A percentile compares a stretch with the other conserved stretches of the same genome.
Evolutionary conservation across 2,888 invertebrate species (phyloP).

Genomic region (Monopis laevigella): DNA sequence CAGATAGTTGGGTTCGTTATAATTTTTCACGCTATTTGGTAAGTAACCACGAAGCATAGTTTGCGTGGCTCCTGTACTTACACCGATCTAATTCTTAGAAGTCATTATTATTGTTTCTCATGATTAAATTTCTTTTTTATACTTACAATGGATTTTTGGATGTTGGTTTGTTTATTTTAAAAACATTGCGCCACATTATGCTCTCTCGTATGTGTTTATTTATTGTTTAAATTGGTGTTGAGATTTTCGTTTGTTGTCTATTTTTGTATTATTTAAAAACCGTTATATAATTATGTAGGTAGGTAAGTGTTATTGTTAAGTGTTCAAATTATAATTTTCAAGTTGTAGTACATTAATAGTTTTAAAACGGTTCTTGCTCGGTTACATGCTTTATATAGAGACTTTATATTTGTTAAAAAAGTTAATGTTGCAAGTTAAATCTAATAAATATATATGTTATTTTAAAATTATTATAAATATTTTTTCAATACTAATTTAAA

Average conservation of each 20-base stretch:
- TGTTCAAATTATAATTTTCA: too few species aligned
- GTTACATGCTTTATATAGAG: too few species aligned
- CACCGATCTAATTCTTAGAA: slow-evolving; percentile 60
- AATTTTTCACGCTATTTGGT: slow-evolving; percentile 16
- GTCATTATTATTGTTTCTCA: slow-evolving; percentile 65
- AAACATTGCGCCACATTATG: slow-evolving; percentile 5
- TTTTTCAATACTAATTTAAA: too few species aligned
- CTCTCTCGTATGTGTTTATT: background rate
- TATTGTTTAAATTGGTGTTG: slow-evolving; percentile 26
- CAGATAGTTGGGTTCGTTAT: background rate
- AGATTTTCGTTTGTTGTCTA: slow-evolving; percentile 30
- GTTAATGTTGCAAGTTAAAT: too few species aligned
- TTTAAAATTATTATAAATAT: too few species aligned
- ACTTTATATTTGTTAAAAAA: too few species aligned
- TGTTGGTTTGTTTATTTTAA: slow-evolving; percentile 37
- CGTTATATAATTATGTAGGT: background rate
- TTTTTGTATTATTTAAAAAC: slow-evolving; percentile 15
- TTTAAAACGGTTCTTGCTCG: too few species aligned
- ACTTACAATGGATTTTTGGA: slow-evolving; percentile 49
- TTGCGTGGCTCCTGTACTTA: slow-evolving; percentile 67
- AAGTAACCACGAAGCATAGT: slow-evolving; percentile 49
- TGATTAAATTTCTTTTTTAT: slow-evolving; percentile 65
- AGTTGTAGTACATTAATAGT: too few species aligned
- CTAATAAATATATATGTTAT: too few species aligned
- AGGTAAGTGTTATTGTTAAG: too few species aligned